A percentile compares a stretch with the other conserved stretches of the same genome.
Evolutionary conservation across 1,140 invertebrate species (phyloP).

Genomic region (Rhynchophorus ferrugineus): DNA sequence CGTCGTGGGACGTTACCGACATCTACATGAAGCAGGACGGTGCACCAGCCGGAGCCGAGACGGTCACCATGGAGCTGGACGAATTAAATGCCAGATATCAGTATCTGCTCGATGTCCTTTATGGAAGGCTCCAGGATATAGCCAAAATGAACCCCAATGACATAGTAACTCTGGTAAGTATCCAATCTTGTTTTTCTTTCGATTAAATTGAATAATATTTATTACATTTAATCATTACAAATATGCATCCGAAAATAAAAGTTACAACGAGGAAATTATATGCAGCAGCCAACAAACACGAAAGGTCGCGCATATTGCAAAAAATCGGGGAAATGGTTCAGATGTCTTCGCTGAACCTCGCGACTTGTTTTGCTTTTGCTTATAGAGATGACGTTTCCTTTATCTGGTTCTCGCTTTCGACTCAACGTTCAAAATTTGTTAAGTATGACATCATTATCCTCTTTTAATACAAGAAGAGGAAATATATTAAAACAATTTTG

Average conservation of each 20-base stretch:
- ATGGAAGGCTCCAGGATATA: constrained; percentile 56
- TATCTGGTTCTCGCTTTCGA: not conserved
- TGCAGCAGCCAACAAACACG: too few species aligned
- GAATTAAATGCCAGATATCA: constrained; percentile 76
- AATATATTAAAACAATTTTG: not conserved
- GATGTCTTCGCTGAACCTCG: too few species aligned
- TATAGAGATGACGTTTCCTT: not conserved
- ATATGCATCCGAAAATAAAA: too few species aligned
- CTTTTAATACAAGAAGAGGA: not conserved
- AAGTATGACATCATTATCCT: not conserved
- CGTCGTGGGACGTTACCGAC: constrained; percentile 62
- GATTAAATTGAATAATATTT: too few species aligned
- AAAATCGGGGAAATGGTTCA: too few species aligned
- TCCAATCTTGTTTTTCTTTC: constrained; percentile 8
- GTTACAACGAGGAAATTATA: too few species aligned
- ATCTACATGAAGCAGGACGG: constrained; percentile 36
- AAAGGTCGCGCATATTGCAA: too few species aligned
- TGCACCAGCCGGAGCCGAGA: constrained; percentile 58
- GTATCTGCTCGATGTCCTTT: constrained; percentile 62
- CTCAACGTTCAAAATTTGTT: not conserved
- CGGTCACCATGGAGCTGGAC: constrained; percentile 78
- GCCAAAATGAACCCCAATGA: constrained; percentile 50
- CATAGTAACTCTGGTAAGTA: constrained; percentile 60
- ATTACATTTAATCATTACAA: too few species aligned
- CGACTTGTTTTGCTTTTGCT: not conserved